Conservation (phyloP, 2,888 invertebrate species). For the Auanema sp. region DNA sequence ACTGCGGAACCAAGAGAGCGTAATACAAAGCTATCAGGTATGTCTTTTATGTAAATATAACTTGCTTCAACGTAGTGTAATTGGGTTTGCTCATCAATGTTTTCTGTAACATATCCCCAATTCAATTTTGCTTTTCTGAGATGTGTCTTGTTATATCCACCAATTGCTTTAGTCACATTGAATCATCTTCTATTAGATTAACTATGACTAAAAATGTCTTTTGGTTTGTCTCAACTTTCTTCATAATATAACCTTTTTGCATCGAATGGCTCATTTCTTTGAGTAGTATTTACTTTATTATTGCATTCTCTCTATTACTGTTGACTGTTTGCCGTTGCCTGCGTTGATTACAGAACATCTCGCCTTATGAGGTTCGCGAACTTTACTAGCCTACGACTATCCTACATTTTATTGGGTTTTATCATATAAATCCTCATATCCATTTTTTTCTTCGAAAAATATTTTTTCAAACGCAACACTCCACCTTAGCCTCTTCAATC, state of each 20-base stretch:
- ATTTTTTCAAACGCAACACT: background rate
- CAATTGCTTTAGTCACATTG: conserved; percentile 5
- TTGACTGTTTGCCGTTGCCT: too few relatives aligned
- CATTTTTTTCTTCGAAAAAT: background rate
- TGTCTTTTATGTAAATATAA: conserved; percentile 6
- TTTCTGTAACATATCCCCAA: background rate
- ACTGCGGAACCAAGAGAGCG: conserved; percentile 24
- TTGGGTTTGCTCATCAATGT: background rate
- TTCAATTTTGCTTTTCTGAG: background rate
- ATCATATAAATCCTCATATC: background rate
- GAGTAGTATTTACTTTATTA: too few relatives aligned
- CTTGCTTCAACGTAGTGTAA: background rate
- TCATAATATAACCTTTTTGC: conserved; percentile 7
- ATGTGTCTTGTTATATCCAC: conserved; percentile 5
- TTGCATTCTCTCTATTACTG: too few relatives aligned
- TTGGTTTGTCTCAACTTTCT: background rate
- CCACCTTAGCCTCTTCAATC: background rate
- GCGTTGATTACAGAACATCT: background rate
- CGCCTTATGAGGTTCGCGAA: background rate
- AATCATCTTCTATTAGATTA: background rate
- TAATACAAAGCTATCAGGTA: conserved; percentile 15
- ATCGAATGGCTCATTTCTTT: background rate
- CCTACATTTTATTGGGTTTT: background rate
- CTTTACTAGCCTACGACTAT: too few relatives aligned
- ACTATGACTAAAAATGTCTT: background rate